phyloP scores from a whole-genome alignment of 2,888 invertebrate species.

The Lypha dubia region DNA sequence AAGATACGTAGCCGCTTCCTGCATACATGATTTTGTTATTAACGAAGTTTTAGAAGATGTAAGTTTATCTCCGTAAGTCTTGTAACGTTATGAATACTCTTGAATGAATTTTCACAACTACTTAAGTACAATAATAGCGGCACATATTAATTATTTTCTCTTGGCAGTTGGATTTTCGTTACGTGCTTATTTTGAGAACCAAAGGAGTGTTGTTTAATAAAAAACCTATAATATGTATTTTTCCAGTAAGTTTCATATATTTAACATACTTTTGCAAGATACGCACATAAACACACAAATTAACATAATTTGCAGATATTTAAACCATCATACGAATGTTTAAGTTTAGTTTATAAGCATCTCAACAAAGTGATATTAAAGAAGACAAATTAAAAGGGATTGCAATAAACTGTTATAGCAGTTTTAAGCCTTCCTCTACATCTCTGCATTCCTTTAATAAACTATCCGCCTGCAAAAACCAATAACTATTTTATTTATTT shows the following conservation, averaged over 20 bases:
- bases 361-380: slow-evolving; percentile 74
- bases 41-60: slow-evolving; percentile 84
- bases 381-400: slow-evolving; percentile 11
- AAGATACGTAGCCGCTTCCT: slow-evolving; percentile 80
- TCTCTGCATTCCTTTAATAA: slow-evolving; percentile 72
- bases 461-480: slow-evolving; percentile 73
- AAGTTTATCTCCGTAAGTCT: slow-evolving; percentile 62
- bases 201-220: slow-evolving; percentile 79
- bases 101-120: not conserved
- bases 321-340: slow-evolving; percentile 81
- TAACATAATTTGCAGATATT: slow-evolving; percentile 78
- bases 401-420: slow-evolving; percentile 29
- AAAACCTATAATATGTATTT: slow-evolving; percentile 81
- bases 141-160: not conserved
- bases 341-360: slow-evolving; percentile 80
- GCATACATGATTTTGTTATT: slow-evolving; percentile 82
- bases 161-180: slow-evolving; percentile 82
- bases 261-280: not conserved
- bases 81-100: no score
- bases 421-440: slow-evolving; percentile 60
- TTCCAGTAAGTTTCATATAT: slow-evolving; percentile 78
- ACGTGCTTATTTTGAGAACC: slow-evolving; percentile 82
- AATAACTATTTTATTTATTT: not conserved
- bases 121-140: not conserved
- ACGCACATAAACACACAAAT: slow-evolving; percentile 8